These are phyloP conservation scores for Notiomystis cincta DNA, from an alignment of 2,113 vertebrate genomes.

Conservation along the genomic window DNA sequence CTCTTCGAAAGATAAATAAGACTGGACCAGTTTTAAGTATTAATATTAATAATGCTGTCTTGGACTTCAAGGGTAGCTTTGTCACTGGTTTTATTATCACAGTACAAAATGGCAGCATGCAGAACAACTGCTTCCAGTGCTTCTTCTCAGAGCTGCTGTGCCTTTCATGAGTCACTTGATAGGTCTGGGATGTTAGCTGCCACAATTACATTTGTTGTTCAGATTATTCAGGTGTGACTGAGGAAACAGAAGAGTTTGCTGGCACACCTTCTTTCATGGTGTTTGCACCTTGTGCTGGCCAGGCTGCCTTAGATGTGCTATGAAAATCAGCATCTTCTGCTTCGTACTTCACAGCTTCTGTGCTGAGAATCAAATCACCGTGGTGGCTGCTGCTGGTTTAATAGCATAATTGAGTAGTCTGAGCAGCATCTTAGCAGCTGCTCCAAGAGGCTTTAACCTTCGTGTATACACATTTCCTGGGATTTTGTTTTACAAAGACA, in stretches of 20 bases:
- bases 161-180: background rate
- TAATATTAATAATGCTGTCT: background rate
- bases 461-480: background rate
- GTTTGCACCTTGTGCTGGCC: background rate
- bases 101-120: background rate
- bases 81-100: background rate
- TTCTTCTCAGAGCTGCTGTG: background rate
- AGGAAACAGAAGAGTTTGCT: background rate
- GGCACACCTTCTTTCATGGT: background rate
- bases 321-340: background rate
- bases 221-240: background rate
- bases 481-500: constrained; percentile 56
- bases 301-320: background rate
- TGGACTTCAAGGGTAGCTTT: background rate
- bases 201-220: background rate
- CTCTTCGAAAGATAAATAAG: background rate
- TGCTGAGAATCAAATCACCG: background rate
- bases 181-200: background rate
- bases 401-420: constrained; percentile 29
- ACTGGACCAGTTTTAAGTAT: background rate
- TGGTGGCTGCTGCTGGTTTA: background rate
- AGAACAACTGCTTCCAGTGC: background rate
- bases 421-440: constrained; percentile 13
- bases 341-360: background rate
- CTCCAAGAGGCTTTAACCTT: constrained; percentile 50